Conservation (phyloP, 2,113 vertebrate species). For the Rousettus leschenaultii region DNA sequence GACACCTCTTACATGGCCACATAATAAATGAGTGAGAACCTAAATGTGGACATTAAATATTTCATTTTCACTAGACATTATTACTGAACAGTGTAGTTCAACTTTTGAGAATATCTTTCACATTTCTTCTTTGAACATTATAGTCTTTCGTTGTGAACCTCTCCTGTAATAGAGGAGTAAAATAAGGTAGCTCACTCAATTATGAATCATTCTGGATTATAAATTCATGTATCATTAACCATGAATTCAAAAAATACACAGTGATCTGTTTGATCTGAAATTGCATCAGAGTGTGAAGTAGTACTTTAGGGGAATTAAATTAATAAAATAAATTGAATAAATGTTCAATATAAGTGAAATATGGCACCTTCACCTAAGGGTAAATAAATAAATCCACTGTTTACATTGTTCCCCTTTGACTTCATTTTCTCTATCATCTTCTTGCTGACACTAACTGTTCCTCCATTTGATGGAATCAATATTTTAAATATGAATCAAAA, state of each 20-base stretch:
- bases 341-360: conserved; percentile 75
- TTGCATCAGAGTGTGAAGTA: conserved; percentile 68
- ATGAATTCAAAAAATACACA: conserved; percentile 73
- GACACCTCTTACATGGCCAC: conserved; percentile 54
- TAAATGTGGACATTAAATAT: conserved; percentile 49
- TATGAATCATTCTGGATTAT: conserved; percentile 70
- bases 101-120: conserved; percentile 51
- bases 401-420: conserved; percentile 76
- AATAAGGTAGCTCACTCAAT: conserved; percentile 59
- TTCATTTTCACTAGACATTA: conserved; percentile 54
- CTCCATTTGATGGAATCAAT: conserved; percentile 75
- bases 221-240: conserved; percentile 67
- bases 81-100: conserved; percentile 17
- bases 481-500: conserved; percentile 78
- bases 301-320: conserved; percentile 74
- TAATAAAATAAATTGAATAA: conserved; percentile 77
- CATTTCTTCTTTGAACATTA: conserved; percentile 51
- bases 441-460: conserved; percentile 74
- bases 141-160: neutral
- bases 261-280: conserved; percentile 73
- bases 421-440: conserved; percentile 73
- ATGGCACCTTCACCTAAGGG: conserved; percentile 66
- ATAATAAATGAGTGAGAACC: conserved; percentile 56
- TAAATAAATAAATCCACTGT: conserved; percentile 78
- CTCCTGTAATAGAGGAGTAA: conserved; percentile 16